Base-by-base conservation (phyloP, 2,797 vertebrate genomes). In the Scolopax bukidnonensis region DNA sequence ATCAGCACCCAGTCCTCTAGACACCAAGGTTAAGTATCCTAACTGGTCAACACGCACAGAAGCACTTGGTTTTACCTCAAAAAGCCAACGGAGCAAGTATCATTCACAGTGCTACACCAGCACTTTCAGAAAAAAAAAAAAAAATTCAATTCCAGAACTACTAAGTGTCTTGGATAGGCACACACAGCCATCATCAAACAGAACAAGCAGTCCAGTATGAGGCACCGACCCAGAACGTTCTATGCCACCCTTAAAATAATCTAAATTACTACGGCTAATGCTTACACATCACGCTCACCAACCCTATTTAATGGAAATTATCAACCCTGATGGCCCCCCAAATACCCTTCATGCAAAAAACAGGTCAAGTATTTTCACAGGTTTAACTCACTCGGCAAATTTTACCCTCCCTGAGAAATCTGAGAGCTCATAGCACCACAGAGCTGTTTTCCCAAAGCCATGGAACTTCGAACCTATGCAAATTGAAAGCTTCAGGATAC, bases 171-270 rank as follows among this genome's bases (percentile, higher is more conserved):
- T 84, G 77, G 53, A 93, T 19, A 53, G 30, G 23, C 40, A 80
- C 43, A 63, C 36, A 57, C 19, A 79, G 45, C 19, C 41, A 88
- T 30, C 76, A 80, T 15, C 54, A 73, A 73, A 90, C 54, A 69
- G 61, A 79, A 91, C 69, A 71, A 60, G 69, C 16, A 82, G 80
- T 45, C 21, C 36, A 43, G 50, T 8, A 80, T 48, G 50, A 89
- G 59, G 70, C 79, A 90, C 41, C 0, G 12, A 90, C 64, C 88
- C 47, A 84, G 77, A 95, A 96, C 0, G 0, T 94, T 94, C 87
- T 61, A 54, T 43, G 53, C 19, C 45, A 60, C 38, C 32, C 76
- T 81, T 83, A 87, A 95, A 95, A 89, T 95, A 88, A 85, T 50
- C 53, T 87, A 27, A 93, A 83, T 84, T 89, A 84, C 48, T 57